Base-by-base conservation (phyloP, 2,113 vertebrate genomes). In the Heliornis fulica region DNA sequence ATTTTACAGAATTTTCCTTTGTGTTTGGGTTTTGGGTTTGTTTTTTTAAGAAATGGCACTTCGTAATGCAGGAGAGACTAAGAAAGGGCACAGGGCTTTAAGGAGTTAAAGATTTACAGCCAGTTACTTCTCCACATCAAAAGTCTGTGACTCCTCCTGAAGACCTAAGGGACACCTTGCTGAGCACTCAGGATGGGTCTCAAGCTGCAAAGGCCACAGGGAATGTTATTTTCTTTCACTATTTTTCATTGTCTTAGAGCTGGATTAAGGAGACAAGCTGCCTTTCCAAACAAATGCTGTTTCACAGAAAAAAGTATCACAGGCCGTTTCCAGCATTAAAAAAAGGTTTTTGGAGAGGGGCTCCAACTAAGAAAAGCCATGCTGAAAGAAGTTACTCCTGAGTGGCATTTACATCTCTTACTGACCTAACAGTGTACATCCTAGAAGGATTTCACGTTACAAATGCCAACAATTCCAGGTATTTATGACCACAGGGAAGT, bases 381-480 rank as follows among this genome's bases (percentile, higher is more conserved):
- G 2, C 32, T 46, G 36, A 78, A 90, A 85, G 43, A 51, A 78
- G 34, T 1, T 72, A n/a, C 59, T 77, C 54, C 32, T 22, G 13
- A 89, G 56, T 8, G 81, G 50, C 36, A 48, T 63, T 92, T 29
- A 48, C 23, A 36, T 21, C 23, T 63, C 64, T 26, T 29, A 34
- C 40, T n/a, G 56, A 77, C 54, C 50, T 81, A 78, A 66, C n/a
- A 81, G 20, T 0, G 2, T 14, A 81, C 29, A 64, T 21, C 23
- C 61, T 46, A 38, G 15, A 85, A 89, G 31, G 66, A 87, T 61
- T 79, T 80, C 28, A 29, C 6, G 32, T 26, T 75, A 9, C 32
- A 60, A 94, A 18, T 46, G 57, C 78, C 87, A 95, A 88, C 56
- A 90, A 85, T 88, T 92, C 31, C 61, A 94, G 21, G n/a, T 79